Evolutionary conservation across 2,888 invertebrate genomes (phyloP).

Genomic region (Stenoptilia bipunctidactyla): DNA sequence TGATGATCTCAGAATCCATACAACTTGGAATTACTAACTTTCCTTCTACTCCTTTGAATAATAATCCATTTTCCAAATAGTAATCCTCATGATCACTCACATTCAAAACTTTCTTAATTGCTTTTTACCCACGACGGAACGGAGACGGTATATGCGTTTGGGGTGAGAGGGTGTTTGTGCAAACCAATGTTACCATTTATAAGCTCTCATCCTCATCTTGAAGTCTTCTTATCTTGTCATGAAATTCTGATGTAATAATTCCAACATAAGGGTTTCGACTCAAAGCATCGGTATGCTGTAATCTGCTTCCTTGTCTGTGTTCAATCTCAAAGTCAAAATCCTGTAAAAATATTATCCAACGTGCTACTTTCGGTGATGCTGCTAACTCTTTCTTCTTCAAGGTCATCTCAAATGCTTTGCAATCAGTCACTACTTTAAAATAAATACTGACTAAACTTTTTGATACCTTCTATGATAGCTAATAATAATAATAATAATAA

Average conservation of each 20-base stretch:
- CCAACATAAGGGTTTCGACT: no score
- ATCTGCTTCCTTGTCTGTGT: conserved; percentile 16
- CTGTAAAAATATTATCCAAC: conserved; percentile 18
- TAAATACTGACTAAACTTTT: conserved; percentile 17
- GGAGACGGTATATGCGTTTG: no score
- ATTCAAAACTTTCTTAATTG: conserved; percentile 13
- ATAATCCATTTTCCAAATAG: conserved; percentile 11
- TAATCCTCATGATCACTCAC: conserved; percentile 14
- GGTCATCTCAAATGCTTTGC: conserved; percentile 14
- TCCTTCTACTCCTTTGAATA: conserved; percentile 13
- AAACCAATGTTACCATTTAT: no score
- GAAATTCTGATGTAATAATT: no score
- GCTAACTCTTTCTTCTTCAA: conserved; percentile 17
- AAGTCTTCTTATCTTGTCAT: conserved; percentile 11
- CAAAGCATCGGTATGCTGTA: conserved; percentile 19
- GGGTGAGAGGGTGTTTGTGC: no score
- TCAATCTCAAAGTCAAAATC: conserved; percentile 19
- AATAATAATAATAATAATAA: no score
- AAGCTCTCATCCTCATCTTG: conserved; percentile 15
- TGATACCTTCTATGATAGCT: conserved; percentile 16
- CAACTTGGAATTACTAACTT: conserved; percentile 7
- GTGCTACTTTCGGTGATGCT: conserved; percentile 18
- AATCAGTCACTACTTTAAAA: conserved; percentile 19
- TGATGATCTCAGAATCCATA: conserved; percentile 8
- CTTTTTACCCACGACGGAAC: no score